Evolutionary conservation across 2,797 vertebrate genomes (phyloP), one percentile per base, ranked within the genome.

Genomic region (Microctenopoma lineatum): DNA sequence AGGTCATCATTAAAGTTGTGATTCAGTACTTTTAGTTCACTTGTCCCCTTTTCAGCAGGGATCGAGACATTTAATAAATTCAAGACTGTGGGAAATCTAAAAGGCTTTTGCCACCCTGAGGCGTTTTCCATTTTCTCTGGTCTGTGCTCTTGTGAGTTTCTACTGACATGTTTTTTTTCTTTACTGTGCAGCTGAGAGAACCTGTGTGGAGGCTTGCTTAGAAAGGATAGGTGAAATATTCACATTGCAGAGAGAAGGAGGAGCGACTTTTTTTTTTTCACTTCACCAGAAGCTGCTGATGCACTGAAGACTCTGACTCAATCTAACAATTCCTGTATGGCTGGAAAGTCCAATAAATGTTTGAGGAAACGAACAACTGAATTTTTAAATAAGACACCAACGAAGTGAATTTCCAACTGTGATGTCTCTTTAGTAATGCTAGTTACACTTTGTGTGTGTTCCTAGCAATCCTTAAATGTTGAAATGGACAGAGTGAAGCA

Each of bases 81-180:
- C 73, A 81, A 82, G 65, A 56, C 63, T 55, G 69, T n/a, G 2
- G 81, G 75, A 83, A 73, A 74, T 86, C 71, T 66, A 66, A 29
- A 76, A 79, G 77, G 70, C 66, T 79, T 89, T 88, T 90, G 79
- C 79, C 81, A 85, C 54, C 85, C 79, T 52, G 59, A 70, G 83
- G 84, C 78, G 2, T 84, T 79, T 84, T 88, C 79, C 81, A 75
- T 74, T 87, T 89, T 83, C 67, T 73, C 57, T 57, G 68, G 73
- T 75, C 77, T 75, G 66, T 59, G 73, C 72, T 53, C 79, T 74
- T 65, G 79, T 62, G 84, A 83, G 72, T 57, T 47, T 57, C 71
- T 84, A 83, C 2, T 87, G 87, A 90, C 80, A 71, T 79, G 75
- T 86, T 84, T 67, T 86, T 85, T 77, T 89, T 85, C 76, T 83